phyloP scores from a whole-genome alignment of 2,797 vertebrate genomes.

The Ibycter americanus region DNA sequence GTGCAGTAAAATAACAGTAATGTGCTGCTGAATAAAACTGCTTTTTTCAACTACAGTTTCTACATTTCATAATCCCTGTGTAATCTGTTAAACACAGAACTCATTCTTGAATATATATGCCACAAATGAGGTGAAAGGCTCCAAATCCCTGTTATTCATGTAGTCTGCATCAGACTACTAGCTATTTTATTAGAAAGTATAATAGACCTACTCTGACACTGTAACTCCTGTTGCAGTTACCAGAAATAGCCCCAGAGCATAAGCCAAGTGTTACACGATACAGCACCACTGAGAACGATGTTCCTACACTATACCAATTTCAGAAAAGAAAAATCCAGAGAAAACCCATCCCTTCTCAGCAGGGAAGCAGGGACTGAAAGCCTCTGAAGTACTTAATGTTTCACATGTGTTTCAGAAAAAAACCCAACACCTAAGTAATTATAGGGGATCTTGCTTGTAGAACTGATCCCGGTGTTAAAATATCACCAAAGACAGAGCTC shows the following conservation, averaged over 20 bases:
- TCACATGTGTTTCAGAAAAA: not conserved
- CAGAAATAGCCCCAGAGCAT: slow-evolving; percentile 1
- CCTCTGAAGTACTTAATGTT: not conserved
- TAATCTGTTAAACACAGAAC: slow-evolving; percentile 12
- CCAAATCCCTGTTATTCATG: not conserved
- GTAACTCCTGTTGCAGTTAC: not conserved
- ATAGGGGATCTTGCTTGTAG: not conserved
- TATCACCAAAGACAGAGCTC: not conserved
- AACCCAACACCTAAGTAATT: not conserved
- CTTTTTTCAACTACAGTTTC: slow-evolving; percentile 14
- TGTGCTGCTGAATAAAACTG: slow-evolving; percentile 23
- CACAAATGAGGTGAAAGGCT: not conserved
- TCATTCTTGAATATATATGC: not conserved
- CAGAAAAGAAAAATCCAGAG: not conserved
- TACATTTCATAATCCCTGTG: not conserved
- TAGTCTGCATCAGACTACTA: not conserved
- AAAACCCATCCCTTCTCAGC: not conserved
- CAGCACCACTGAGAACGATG: not conserved
- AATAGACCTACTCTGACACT: not conserved
- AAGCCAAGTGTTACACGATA: not conserved
- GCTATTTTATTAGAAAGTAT: not conserved
- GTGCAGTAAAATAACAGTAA: slow-evolving; percentile 27
- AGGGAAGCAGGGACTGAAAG: not conserved
- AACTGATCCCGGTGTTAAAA: not conserved
- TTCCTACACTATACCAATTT: not conserved